These are phyloP conservation scores for Azemiops feae DNA, from an alignment of 2,113 vertebrate genomes.

Conservation along the genomic window DNA sequence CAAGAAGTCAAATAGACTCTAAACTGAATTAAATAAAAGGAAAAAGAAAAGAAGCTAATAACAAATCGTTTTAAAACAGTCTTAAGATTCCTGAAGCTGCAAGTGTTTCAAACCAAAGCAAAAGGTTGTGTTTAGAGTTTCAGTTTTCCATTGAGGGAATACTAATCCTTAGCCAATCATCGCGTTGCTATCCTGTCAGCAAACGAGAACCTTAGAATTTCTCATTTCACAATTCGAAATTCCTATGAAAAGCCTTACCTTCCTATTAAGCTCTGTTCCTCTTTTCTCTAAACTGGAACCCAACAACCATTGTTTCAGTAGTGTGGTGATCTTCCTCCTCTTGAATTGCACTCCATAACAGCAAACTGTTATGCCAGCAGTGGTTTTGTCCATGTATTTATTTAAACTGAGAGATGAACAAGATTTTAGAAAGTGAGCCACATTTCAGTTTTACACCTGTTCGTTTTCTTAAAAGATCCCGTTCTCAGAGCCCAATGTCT, in stretches of 20 bases:
- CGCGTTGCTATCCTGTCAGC: not conserved
- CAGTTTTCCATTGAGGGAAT: slow-evolving; percentile 13
- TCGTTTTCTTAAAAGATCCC: not conserved
- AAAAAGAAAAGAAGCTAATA: slow-evolving; percentile 2
- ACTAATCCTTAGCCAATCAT: slow-evolving; percentile 2
- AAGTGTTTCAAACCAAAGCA: slow-evolving; percentile 34
- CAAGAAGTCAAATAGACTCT: not conserved
- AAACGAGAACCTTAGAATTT: not conserved
- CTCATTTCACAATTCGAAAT: not conserved
- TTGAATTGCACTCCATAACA: not conserved
- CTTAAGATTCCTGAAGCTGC: slow-evolving; percentile 4
- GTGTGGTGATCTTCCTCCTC: not conserved
- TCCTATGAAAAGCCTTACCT: not conserved
- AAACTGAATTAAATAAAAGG: not conserved
- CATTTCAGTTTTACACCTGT: not conserved
- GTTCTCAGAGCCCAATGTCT: not conserved
- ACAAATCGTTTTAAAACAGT: slow-evolving; percentile 11
- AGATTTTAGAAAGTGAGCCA: not conserved
- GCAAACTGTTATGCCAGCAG: not conserved
- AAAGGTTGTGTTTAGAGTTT: slow-evolving; percentile 19
- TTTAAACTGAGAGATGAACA: not conserved
- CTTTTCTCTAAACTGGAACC: not conserved
- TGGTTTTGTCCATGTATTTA: not conserved
- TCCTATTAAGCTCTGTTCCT: not conserved
- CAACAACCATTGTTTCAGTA: not conserved